phyloP scores from a whole-genome alignment of 1,140 invertebrate species.

The Orchesella cincta region DNA sequence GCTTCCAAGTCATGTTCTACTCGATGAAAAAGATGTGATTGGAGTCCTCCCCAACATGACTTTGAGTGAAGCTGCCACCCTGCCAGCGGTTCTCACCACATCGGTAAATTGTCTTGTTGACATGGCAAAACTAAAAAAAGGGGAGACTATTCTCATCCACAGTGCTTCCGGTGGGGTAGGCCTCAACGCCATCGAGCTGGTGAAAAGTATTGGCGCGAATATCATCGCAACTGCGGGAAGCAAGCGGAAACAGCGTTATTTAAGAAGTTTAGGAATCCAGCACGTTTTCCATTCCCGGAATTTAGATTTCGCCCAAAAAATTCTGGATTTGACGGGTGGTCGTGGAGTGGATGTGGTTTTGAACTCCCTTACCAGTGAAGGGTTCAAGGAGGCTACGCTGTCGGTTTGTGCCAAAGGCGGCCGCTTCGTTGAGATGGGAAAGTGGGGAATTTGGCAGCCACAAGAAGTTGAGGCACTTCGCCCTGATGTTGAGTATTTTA shows the following conservation, averaged over 20 bases:
- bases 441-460: slow-evolving; percentile 31
- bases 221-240: slow-evolving; percentile 37
- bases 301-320: slow-evolving; percentile 23
- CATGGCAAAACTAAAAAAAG: slow-evolving; percentile 52
- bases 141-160: slow-evolving; percentile 63
- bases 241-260: slow-evolving; percentile 16
- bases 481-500: slow-evolving; percentile 33
- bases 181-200: slow-evolving; percentile 63
- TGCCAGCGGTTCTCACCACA: slow-evolving; percentile 26
- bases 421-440: slow-evolving; percentile 38
- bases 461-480: slow-evolving; percentile 25
- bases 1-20: neutral
- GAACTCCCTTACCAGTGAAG: slow-evolving; percentile 36
- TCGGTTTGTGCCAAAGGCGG: slow-evolving; percentile 4
- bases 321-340: slow-evolving; percentile 13
- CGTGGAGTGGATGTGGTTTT: slow-evolving; percentile 35
- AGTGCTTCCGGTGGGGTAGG: slow-evolving; percentile 68
- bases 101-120: slow-evolving; percentile 22
- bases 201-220: slow-evolving; percentile 54
- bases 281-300: slow-evolving; percentile 36
- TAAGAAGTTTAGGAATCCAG: slow-evolving; percentile 15
- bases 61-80: slow-evolving; percentile 32
- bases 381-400: slow-evolving; percentile 33
- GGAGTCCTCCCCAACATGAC: neutral
- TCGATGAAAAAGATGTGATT: slow-evolving; percentile 1